Conservation (phyloP, 2,113 vertebrate genomes). For the Epinephelus cyanopodus region DNA sequence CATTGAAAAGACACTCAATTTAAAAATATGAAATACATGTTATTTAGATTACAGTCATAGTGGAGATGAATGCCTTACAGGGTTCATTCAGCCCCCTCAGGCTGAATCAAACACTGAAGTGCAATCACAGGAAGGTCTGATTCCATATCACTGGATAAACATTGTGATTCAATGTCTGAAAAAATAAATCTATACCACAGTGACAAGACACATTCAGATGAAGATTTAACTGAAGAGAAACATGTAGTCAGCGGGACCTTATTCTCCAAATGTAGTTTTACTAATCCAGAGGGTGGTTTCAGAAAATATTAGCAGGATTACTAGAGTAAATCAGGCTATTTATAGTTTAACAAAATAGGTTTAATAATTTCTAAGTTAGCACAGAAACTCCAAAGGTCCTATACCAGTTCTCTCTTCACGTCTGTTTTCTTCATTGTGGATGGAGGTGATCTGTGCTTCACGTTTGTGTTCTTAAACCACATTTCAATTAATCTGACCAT, state of each 20-base stretch:
- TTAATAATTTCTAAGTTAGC: background rate
- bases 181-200: background rate
- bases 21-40: conserved; percentile 7
- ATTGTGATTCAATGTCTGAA: background rate
- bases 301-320: background rate
- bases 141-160: background rate
- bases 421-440: background rate
- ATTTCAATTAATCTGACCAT: background rate
- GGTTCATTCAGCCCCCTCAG: background rate
- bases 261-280: background rate
- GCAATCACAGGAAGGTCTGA: conserved; percentile 5
- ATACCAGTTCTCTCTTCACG: background rate
- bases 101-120: background rate
- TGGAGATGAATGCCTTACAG: background rate
- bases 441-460: background rate
- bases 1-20: conserved; percentile 11
- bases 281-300: background rate
- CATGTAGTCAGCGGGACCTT: background rate
- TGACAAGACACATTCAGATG: background rate
- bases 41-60: background rate
- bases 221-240: background rate
- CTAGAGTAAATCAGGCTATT: background rate
- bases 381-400: background rate
- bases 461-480: background rate
- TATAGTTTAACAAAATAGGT: background rate